Evolutionary conservation across 2,113 vertebrate genomes (phyloP).

Genomic region (Malaclemys terrapin): DNA sequence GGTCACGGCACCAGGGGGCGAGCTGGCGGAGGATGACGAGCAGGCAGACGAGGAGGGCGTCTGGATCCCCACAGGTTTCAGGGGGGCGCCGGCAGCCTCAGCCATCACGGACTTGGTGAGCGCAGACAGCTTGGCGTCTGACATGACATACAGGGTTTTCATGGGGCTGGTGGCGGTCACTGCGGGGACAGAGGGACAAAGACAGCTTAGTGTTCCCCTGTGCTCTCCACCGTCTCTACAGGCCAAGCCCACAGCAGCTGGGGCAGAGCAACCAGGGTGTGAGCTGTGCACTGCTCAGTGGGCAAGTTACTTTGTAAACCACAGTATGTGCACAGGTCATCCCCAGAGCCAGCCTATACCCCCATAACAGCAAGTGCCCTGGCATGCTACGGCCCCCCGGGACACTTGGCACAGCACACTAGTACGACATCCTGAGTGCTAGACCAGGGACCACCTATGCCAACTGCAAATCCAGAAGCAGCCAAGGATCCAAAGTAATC

Average conservation of each 20-base stretch:
- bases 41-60: conserved; percentile 7
- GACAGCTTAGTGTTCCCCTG: background rate
- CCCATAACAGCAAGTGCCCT: too few relatives aligned
- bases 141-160: conserved; percentile 59
- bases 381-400: too few relatives aligned
- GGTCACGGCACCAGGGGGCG: background rate
- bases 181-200: conserved; percentile 47
- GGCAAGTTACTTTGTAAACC: background rate
- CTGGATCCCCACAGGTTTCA: conserved; percentile 9
- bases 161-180: conserved; percentile 75
- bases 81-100: conserved; percentile 44
- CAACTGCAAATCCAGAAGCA: background rate
- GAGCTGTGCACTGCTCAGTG: background rate
- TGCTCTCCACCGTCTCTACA: background rate
- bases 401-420: background rate
- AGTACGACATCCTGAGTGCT: background rate
- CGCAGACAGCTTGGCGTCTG: conserved; percentile 56
- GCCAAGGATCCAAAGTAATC: background rate
- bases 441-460: background rate
- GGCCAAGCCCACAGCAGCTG: background rate
- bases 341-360: background rate
- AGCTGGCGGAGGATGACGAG: background rate
- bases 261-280: accelerated
- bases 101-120: conserved; percentile 64
- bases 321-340: too few relatives aligned